Conservation (phyloP, 2,113 vertebrate genomes). For the Sapayoa aenigma region DNA sequence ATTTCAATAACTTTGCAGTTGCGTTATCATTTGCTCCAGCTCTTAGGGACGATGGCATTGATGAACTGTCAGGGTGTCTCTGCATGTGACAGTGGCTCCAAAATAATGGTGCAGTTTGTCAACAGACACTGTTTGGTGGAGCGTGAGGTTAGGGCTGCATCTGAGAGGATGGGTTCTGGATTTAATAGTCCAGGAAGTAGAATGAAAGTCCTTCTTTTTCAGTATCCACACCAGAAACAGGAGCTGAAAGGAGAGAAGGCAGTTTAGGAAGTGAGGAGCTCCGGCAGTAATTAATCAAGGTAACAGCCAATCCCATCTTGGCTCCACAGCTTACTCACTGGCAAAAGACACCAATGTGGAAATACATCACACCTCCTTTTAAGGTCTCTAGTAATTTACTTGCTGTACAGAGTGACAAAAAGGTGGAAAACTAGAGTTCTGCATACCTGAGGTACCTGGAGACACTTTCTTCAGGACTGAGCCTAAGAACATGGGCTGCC, state of each 20-base stretch:
- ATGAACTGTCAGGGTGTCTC: not conserved
- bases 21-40: not conserved
- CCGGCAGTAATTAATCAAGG: not conserved
- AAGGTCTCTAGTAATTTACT: not conserved
- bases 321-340: not conserved
- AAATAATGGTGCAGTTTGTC: not conserved
- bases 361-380: not conserved
- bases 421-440: not conserved
- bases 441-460: not conserved
- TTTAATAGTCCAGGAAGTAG: not conserved
- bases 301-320: not conserved
- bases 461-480: not conserved
- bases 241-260: not conserved
- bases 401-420: not conserved
- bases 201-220: not conserved
- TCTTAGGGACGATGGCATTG: not conserved
- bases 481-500: not conserved
- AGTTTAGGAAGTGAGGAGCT: not conserved
- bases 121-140: not conserved
- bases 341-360: not conserved
- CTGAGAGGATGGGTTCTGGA: not conserved
- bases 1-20: not conserved
- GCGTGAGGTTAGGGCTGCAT: not conserved
- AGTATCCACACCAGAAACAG: not conserved
- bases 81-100: rapidly evolving